Percentiles rank a stretch among this genome's conserved stretches.
phyloP scores from a whole-genome alignment of 2,797 vertebrate genomes.

The Ctenochaetus hawaiiensis region DNA sequence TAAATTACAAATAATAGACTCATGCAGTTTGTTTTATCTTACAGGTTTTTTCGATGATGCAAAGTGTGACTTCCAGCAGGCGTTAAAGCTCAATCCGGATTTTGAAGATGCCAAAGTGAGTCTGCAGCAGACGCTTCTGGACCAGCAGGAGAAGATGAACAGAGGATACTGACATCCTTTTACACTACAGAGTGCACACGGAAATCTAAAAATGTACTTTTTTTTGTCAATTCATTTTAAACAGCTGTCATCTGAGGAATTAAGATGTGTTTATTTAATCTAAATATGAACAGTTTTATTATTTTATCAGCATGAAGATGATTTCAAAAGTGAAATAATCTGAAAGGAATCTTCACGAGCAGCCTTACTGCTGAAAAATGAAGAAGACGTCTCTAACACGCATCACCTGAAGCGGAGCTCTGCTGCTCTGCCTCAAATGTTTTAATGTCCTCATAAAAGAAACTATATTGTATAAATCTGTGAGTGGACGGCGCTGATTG shows the following conservation, averaged over 20 bases:
- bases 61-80: constrained; percentile 92
- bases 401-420: not conserved
- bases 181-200: not conserved
- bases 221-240: not conserved
- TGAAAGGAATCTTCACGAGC: not conserved
- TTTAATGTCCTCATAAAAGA: constrained; percentile 26
- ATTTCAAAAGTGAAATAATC: not conserved
- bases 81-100: constrained; percentile 89
- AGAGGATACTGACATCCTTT: constrained; percentile 77
- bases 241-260: not conserved
- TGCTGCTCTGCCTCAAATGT: not conserved
- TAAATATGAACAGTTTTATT: not conserved
- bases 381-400: constrained; percentile 3
- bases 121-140: constrained; percentile 90
- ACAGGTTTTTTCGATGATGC: constrained; percentile 93
- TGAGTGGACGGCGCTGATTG: not conserved
- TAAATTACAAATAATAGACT: not conserved
- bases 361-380: not conserved
- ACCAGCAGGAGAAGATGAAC: constrained; percentile 88
- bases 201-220: not conserved
- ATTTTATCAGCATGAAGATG: not conserved
- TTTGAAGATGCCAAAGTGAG: constrained; percentile 94
- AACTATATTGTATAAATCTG: constrained; percentile 20
- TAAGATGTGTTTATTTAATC: not conserved
- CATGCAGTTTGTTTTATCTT: constrained; percentile 13